Conservation (phyloP, 2,113 vertebrate genomes). For the Scomber colias region DNA sequence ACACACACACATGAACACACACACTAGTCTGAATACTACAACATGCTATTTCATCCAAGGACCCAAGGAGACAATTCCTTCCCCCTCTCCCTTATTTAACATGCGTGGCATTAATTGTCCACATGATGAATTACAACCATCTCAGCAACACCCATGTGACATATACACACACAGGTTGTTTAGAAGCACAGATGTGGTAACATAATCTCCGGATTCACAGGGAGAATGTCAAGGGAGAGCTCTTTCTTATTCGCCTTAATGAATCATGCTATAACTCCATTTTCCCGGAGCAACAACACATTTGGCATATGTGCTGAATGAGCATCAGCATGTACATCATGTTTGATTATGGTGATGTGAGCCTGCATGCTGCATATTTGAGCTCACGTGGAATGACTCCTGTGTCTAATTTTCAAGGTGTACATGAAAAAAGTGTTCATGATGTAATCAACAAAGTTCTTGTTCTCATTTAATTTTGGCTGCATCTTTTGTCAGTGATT, state of each 20-base stretch:
- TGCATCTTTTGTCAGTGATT: not conserved
- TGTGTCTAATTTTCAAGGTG: constrained; percentile 18
- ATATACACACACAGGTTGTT: constrained; percentile 61
- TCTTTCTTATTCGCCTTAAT: constrained; percentile 53
- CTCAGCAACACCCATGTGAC: constrained; percentile 60
- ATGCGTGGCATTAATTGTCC: constrained; percentile 64
- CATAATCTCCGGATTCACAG: constrained; percentile 51
- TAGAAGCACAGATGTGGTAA: constrained; percentile 70
- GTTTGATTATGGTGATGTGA: constrained; percentile 45
- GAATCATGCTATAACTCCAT: constrained; percentile 66
- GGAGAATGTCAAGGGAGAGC: constrained; percentile 65
- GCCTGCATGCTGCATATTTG: not conserved
- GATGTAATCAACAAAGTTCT: not conserved
- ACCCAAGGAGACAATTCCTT: constrained; percentile 20
- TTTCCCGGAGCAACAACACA: constrained; percentile 19
- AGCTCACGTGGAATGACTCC: not conserved
- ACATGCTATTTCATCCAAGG: constrained; percentile 9
- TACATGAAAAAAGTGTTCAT: not conserved
- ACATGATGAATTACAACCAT: constrained; percentile 73
- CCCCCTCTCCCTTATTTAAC: constrained; percentile 43
- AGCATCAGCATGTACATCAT: constrained; percentile 15
- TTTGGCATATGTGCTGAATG: constrained; percentile 45
- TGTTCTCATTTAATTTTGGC: not conserved
- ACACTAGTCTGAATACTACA: constrained; percentile 1
- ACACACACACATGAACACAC: not conserved